A percentile compares a stretch with the other conserved stretches of the same genome.
These are phyloP conservation scores for Etheostoma spectabile DNA, from an alignment of 2,113 vertebrate genomes.

Conservation along the genomic window DNA sequence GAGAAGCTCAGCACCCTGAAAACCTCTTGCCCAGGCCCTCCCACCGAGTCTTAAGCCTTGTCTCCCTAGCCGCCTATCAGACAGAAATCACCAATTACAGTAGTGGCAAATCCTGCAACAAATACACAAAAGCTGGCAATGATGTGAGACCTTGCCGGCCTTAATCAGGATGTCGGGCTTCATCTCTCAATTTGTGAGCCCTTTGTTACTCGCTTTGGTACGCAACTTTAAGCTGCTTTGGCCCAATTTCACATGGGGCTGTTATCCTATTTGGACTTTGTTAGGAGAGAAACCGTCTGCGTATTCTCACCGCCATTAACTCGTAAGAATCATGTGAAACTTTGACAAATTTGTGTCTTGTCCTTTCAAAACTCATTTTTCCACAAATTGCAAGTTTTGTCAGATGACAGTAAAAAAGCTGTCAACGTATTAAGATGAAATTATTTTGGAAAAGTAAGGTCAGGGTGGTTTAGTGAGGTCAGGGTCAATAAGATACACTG, in stretches of 20 bases:
- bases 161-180: conserved; percentile 61
- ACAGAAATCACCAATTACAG: conserved; percentile 80
- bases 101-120: conserved; percentile 63
- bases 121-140: conserved; percentile 61
- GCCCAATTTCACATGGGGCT: conserved; percentile 32
- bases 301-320: background rate
- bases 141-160: conserved; percentile 65
- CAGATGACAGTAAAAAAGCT: background rate
- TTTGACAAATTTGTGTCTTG: background rate
- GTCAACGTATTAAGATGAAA: background rate
- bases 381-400: background rate
- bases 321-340: background rate
- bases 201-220: conserved; percentile 20
- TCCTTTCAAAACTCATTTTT: background rate
- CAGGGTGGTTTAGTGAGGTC: background rate
- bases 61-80: conserved; percentile 54
- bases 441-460: background rate
- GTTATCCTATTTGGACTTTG: conserved; percentile 32
- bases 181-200: conserved; percentile 61
- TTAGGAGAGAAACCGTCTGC: conserved; percentile 14
- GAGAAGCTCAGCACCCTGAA: conserved; percentile 53
- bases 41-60: conserved; percentile 59
- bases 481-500: background rate
- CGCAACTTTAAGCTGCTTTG: conserved; percentile 57
- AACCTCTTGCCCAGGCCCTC: conserved; percentile 53